phyloP scores from a whole-genome alignment of 2,113 vertebrate genomes.

The Dromiciops gliroides region DNA sequence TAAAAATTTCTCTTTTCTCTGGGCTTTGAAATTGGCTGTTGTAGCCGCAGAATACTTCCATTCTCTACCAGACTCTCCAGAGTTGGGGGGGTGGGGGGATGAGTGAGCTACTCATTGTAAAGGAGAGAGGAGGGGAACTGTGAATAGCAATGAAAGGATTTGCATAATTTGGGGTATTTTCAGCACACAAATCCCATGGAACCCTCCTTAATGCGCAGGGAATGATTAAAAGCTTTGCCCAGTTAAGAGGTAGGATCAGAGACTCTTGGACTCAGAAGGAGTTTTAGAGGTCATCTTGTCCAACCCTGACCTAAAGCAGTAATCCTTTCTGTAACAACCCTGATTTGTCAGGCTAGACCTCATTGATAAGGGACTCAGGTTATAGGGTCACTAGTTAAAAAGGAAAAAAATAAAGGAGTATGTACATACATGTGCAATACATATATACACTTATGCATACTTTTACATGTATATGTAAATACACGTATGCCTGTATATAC shows the following conservation, averaged over 20 bases:
- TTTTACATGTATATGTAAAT: not conserved
- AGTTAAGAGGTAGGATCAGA: not conserved
- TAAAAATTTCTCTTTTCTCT: constrained; percentile 40
- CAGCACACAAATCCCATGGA: not conserved
- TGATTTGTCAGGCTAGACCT: not conserved
- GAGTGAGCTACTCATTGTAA: constrained; percentile 21
- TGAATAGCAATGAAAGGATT: constrained; percentile 60
- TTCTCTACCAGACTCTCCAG: constrained; percentile 24
- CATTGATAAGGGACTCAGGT: constrained; percentile 25
- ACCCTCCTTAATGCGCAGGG: constrained; percentile 12
- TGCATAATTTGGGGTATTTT: constrained; percentile 51
- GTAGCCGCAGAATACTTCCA: constrained; percentile 45
- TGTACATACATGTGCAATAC: not conserved
- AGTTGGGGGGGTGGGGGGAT: constrained; percentile 11
- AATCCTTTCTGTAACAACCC: not conserved
- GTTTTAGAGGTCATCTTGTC: not conserved
- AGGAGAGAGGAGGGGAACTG: not conserved
- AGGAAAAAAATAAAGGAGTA: not conserved
- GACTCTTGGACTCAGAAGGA: not conserved
- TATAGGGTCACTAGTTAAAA: constrained; percentile 23
- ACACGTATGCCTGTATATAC: too few species aligned
- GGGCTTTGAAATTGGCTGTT: constrained; percentile 43
- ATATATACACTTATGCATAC: not conserved
- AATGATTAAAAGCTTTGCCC: not conserved
- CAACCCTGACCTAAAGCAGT: not conserved